Conservation (phyloP, 2,888 invertebrate genomes). For the Xanthia icteritia region DNA sequence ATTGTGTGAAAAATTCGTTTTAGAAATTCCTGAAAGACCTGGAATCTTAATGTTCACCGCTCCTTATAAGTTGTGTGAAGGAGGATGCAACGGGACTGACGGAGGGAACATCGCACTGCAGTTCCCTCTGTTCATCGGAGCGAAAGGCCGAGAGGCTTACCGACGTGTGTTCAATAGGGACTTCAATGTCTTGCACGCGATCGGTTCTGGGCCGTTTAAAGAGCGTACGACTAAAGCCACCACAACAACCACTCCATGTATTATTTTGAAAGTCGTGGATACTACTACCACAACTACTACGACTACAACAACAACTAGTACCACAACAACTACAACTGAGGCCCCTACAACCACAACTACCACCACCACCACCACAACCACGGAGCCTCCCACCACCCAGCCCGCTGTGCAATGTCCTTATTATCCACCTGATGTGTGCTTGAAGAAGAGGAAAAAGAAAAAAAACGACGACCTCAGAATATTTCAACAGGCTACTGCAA, state of each 20-base stretch:
- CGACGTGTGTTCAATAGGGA: conserved; percentile 72
- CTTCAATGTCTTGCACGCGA: conserved; percentile 57
- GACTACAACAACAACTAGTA: neutral
- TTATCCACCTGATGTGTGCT: conserved; percentile 33
- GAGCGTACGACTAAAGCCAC: conserved; percentile 62
- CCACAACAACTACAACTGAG: conserved; percentile 34
- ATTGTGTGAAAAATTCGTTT: conserved; percentile 67
- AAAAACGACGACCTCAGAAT: neutral
- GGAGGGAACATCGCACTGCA: conserved; percentile 70
- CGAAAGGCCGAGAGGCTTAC: conserved; percentile 68
- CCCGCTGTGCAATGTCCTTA: conserved; percentile 37
- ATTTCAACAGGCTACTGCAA: neutral
- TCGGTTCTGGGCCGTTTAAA: conserved; percentile 72
- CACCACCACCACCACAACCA: conserved; percentile 13
- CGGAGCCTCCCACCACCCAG: neutral
- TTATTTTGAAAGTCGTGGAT: conserved; percentile 24
- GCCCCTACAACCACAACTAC: conserved; percentile 14
- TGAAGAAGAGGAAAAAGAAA: conserved; percentile 34
- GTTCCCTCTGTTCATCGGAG: conserved; percentile 81
- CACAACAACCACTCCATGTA: conserved; percentile 24
- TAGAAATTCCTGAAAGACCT: conserved; percentile 74
- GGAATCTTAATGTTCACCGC: conserved; percentile 81
- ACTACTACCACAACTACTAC: conserved; percentile 21
- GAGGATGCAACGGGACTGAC: conserved; percentile 68
- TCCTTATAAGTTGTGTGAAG: conserved; percentile 80